These are phyloP conservation scores for Phrynosoma platyrhinos DNA, from an alignment of 2,113 vertebrate species.

Conservation along the genomic window DNA sequence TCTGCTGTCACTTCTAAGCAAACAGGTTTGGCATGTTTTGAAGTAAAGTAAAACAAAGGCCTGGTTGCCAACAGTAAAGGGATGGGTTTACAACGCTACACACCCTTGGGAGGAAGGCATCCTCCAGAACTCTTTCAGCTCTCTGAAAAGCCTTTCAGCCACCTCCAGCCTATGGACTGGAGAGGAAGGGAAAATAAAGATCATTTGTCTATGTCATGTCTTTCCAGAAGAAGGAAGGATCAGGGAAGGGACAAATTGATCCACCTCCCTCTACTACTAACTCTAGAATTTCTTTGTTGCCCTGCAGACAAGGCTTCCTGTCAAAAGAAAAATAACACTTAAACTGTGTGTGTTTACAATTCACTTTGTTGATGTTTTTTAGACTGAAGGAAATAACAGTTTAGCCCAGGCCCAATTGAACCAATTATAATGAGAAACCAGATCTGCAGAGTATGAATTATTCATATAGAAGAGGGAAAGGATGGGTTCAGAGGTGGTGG, in stretches of 20 bases:
- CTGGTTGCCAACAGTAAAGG: not conserved
- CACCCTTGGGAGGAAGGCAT: not conserved
- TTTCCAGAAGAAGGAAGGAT: conserved; percentile 55
- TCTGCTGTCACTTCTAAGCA: no score
- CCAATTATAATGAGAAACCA: not conserved
- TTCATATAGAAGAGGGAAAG: not conserved
- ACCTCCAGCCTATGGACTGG: conserved; percentile 28
- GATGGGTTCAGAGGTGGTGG: no score
- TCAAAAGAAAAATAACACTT: not conserved
- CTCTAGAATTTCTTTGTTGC: conserved; percentile 66
- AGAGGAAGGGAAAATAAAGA: conserved; percentile 42
- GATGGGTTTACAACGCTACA: not conserved
- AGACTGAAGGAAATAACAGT: not conserved
- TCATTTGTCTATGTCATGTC: conserved; percentile 58
- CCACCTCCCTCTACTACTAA: conserved; percentile 73
- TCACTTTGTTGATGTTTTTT: not conserved
- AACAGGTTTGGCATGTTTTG: no score
- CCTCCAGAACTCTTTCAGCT: not conserved
- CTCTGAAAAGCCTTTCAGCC: not conserved
- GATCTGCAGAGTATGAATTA: not conserved
- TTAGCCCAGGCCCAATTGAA: not conserved
- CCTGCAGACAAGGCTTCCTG: not conserved
- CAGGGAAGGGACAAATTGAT: conserved; percentile 46
- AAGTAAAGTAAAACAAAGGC: no score
- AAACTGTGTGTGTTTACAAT: not conserved